Conservation (phyloP, 2,113 vertebrate species). For the Grallaria varia region DNA sequence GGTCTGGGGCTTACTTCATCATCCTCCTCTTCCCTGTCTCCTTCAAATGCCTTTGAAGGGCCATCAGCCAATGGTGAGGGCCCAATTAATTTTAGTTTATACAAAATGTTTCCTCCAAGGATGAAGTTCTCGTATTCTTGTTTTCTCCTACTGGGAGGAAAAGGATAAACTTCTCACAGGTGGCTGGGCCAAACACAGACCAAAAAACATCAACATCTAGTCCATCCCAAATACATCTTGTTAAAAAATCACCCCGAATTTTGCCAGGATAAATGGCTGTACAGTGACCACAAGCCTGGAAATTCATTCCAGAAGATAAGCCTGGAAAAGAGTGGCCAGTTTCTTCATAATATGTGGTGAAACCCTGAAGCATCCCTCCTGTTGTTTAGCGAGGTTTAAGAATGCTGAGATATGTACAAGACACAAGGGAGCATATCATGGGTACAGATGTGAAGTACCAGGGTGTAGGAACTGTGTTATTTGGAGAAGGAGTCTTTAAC, state of each 20-base stretch:
- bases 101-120: too few relatives aligned
- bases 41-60: too few relatives aligned
- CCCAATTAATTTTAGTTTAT: too few relatives aligned
- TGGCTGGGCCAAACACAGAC: too few relatives aligned
- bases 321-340: neutral
- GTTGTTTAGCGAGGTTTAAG: neutral
- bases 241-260: neutral
- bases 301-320: neutral
- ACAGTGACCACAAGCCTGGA: neutral
- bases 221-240: too few relatives aligned
- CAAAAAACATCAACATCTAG: too few relatives aligned
- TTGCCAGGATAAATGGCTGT: neutral
- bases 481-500: neutral
- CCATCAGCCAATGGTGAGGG: too few relatives aligned
- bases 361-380: neutral
- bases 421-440: neutral
- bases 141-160: too few relatives aligned
- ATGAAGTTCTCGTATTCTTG: too few relatives aligned
- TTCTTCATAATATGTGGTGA: neutral
- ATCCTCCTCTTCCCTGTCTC: too few relatives aligned
- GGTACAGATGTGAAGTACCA: neutral
- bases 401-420: neutral
- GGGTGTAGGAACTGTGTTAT: neutral
- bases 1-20: too few relatives aligned
- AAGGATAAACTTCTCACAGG: too few relatives aligned